Base-by-base conservation (phyloP, 2,888 invertebrate species). In the Celastrina argiolus region DNA sequence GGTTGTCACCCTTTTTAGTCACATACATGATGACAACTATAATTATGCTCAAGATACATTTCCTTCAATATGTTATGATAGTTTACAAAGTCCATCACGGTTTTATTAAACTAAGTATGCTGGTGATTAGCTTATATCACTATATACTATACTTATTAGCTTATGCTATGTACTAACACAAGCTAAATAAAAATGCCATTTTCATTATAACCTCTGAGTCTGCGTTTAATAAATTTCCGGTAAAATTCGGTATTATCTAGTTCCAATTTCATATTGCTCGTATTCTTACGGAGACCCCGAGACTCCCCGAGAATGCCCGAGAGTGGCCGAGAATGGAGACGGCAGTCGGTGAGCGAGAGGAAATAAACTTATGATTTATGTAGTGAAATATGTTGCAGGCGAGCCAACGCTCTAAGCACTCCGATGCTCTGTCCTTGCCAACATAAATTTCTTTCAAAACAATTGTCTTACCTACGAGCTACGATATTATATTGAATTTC, bases 311-410 rank as follows among this genome's bases (percentile, higher is more conserved):
- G n/a, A n/a, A n/a, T n/a, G n/a, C n/a, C n/a, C n/a, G n/a, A n/a
- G n/a, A n/a, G n/a, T n/a, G n/a, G n/a, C n/a, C n/a, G n/a, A n/a
- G n/a, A n/a, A n/a, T n/a, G n/a, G n/a, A n/a, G 77, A 75, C 78
- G 77, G 79, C 77, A 78, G 78, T 81, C 80, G 74, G 71, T 80
- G 83, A 88, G 81, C 84, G 85, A 87, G 85, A 88, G 89, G 89
- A 88, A 89, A 89, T 89, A 88, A 89, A 89, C 85, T 88, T 89
- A 87, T 89, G 88, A 90, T 89, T 88, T 90, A 90, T 88, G 84
- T 84, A 85, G 83, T 83, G 85, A 87, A 88, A 88, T 90, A 87
- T 88, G 86, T 86, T 84, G 80, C 80, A 77, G 76, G 74, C 74
- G 76, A 74, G 76, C 78, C 67, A 78, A 74, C 77, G 78, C 79